Evolutionary conservation across 2,113 vertebrate genomes (phyloP).

Genomic region (Steatornis caripensis): DNA sequence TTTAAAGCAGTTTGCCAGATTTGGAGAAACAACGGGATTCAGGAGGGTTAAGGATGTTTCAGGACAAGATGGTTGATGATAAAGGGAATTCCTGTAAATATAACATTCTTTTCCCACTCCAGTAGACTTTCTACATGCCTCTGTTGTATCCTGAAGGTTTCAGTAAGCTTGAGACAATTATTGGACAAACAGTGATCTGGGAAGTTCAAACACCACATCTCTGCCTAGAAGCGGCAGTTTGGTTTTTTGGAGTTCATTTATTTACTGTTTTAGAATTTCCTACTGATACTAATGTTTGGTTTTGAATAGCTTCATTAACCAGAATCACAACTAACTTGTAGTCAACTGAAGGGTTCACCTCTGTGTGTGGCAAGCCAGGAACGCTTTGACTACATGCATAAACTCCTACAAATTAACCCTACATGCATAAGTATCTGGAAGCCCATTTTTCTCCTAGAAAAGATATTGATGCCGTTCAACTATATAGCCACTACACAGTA

Average conservation of each 20-base stretch:
- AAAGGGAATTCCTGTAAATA: not conserved
- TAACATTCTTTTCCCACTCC: not conserved
- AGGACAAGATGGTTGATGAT: not conserved
- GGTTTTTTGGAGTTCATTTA: not conserved
- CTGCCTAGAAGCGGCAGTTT: not conserved
- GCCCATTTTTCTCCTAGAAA: not conserved
- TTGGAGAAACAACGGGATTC: not conserved
- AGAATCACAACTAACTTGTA: not conserved
- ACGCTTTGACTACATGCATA: not conserved
- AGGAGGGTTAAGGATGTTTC: not conserved
- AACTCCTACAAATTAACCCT: not conserved
- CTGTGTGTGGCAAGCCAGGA: not conserved
- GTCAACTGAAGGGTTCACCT: not conserved
- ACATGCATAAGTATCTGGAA: not conserved
- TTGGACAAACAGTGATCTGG: not conserved
- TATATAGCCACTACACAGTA: not conserved
- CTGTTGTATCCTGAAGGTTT: not conserved
- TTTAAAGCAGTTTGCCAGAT: not conserved
- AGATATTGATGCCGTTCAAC: not conserved
- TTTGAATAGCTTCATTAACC: not conserved
- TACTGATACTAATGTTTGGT: not conserved
- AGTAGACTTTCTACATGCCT: not conserved
- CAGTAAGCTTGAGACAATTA: not conserved
- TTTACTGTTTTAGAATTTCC: not conserved
- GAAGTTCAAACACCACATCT: not conserved